Percentiles rank a stretch among this genome's conserved stretches.
Conservation (phyloP, 2,888 invertebrate species). For the Oscheius sp. region DNA sequence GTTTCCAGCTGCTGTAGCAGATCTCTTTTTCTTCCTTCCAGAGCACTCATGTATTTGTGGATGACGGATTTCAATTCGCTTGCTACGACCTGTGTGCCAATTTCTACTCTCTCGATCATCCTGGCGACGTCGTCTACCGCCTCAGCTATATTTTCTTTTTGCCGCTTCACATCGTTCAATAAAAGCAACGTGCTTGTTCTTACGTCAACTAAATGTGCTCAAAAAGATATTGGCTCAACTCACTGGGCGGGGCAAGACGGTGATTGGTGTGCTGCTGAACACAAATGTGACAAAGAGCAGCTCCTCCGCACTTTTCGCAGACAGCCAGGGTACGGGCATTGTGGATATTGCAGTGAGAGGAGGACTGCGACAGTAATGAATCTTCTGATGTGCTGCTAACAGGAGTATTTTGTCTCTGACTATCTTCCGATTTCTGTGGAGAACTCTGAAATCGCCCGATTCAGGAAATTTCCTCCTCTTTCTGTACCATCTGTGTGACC, state of each 20-base stretch:
- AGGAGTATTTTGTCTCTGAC: neutral
- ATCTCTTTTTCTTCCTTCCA: conserved; percentile 85
- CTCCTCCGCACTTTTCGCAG: conserved; percentile 53
- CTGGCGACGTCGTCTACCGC: conserved; percentile 39
- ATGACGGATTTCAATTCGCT: conserved; percentile 80
- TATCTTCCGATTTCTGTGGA: conserved; percentile 17
- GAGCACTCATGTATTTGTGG: conserved; percentile 81
- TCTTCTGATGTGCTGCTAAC: conserved; percentile 36
- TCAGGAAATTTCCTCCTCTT: neutral
- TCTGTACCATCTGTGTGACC: conserved; percentile 23
- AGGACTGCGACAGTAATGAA: conserved; percentile 43
- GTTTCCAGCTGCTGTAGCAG: conserved; percentile 83
- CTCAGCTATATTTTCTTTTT: conserved; percentile 76
- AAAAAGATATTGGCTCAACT: neutral
- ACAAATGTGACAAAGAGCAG: conserved; percentile 51
- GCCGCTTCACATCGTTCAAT: conserved; percentile 76
- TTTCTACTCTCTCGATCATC: conserved; percentile 76
- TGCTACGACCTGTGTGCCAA: conserved; percentile 72
- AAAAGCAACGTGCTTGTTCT: conserved; percentile 75
- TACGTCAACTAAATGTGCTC: conserved; percentile 34
- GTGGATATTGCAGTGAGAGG: conserved; percentile 52
- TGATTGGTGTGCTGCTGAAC: conserved; percentile 53
- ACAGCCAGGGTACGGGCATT: conserved; percentile 45
- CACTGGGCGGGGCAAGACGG: conserved; percentile 46
- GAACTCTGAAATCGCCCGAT: neutral